Base-by-base conservation (phyloP, 1,140 invertebrate genomes). In the Zaprionus vittiger region DNA sequence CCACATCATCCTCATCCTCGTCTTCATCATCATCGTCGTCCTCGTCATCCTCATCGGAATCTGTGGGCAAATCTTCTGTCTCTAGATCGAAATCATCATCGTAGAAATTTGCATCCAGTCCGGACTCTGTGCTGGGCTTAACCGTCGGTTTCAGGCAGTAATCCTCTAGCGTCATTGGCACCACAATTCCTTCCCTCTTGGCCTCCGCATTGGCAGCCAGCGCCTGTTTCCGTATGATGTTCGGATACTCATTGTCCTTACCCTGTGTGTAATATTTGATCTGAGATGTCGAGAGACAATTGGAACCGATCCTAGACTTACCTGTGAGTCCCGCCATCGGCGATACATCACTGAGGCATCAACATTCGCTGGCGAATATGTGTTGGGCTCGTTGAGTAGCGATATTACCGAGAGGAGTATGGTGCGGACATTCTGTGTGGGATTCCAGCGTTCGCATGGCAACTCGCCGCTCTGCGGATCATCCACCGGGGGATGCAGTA, bases 271-370 rank as follows among this genome's bases (percentile, higher is more conserved):
- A 66, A 66, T 38, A 66, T 56, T 65, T 37, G 37, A 56, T 44
- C 54, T 44, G 26, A 26, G 26, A 57, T 41, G 37, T 14, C 20
- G 20, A 47, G 6, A 59, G 24, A 34, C 15, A 17, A 5, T 55
- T 31, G 31, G 31, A 63, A 59, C 2, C 24, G 31, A 67, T 52
- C 24, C 55, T 41, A 38, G 1, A 70, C 59, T 79, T 63, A 92
- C 91, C 81, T 99, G 99, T 77, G 98, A 99, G 91, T 99, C 99
- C 87, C 98, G 97, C 98, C 98, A 99, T 93, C 98, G 96, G 91
- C 99, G 96, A 93, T 99, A 99, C 98, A 99, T 99, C 28, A 99
- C 98, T 56, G 98, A 99, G 22, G 99, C 99, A 94, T 99, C 99
- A 17, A 99, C 99, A 94, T 99, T 99, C 64, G 99, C 99, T 41